Conservation (phyloP, 37 sponge, comb jelly and placozoan species). For the Sycon ciliatum region DNA sequence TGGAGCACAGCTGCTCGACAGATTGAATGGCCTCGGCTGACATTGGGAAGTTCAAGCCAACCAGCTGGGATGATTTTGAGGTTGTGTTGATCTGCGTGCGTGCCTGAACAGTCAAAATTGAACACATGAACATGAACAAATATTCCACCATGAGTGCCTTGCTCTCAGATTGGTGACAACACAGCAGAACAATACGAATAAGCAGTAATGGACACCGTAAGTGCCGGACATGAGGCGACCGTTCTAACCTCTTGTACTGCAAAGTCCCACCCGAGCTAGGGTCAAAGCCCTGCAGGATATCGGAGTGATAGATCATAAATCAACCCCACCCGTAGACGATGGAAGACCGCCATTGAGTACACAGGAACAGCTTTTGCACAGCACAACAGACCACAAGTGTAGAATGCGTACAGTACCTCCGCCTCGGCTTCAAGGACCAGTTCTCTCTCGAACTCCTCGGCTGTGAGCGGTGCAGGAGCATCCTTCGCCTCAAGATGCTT, state of each 20-base stretch:
- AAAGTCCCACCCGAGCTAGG: too few species aligned
- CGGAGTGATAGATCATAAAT: too few species aligned
- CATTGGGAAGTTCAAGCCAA: conserved; percentile 73
- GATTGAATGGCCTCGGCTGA: conserved; percentile 37
- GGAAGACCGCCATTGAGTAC: too few species aligned
- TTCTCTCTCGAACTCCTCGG: conserved; percentile 56
- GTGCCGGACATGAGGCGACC: not conserved
- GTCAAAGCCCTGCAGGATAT: too few species aligned
- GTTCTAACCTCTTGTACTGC: too few species aligned
- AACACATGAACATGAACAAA: not conserved
- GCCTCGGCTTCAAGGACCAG: conserved; percentile 49
- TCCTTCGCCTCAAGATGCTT: conserved; percentile 47
- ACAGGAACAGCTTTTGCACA: too few species aligned
- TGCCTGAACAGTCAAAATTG: conserved; percentile 33
- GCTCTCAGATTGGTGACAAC: not conserved
- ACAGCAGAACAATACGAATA: not conserved
- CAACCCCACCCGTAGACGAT: too few species aligned
- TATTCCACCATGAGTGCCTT: too few species aligned
- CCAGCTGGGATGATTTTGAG: conserved; percentile 62
- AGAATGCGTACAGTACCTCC: too few species aligned
- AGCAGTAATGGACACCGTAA: not conserved
- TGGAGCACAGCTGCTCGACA: conserved; percentile 26
- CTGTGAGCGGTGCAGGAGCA: conserved; percentile 79
- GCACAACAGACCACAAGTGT: too few species aligned
- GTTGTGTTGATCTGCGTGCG: conserved; percentile 51